Conservation (phyloP, 1,140 invertebrate species). For the Trachymyrmex cornetzi region DNA sequence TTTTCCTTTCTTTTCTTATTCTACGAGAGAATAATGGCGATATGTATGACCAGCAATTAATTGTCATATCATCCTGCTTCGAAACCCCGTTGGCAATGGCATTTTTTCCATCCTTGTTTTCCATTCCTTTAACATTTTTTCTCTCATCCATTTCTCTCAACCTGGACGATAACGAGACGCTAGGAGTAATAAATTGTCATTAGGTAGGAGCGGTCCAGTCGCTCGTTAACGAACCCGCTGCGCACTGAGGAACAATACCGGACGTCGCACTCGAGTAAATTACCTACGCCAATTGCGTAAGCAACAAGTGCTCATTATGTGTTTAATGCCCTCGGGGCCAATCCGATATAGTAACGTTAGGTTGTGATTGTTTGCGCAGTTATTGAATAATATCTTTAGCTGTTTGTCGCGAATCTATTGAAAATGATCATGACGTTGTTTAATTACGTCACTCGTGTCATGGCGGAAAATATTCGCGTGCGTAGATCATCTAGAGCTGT, state of each 20-base stretch:
- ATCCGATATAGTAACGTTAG: slow-evolving; percentile 32
- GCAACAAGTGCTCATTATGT: slow-evolving; percentile 72
- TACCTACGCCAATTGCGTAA: slow-evolving; percentile 59
- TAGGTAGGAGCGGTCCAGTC: background rate
- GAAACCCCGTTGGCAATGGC: background rate
- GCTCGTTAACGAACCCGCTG: slow-evolving; percentile 64
- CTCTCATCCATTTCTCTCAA: slow-evolving; percentile 11
- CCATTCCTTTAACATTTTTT: slow-evolving; percentile 25
- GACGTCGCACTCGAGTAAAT: slow-evolving; percentile 58
- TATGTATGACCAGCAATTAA: slow-evolving; percentile 55
- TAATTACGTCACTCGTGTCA: slow-evolving; percentile 7
- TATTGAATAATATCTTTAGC: slow-evolving; percentile 33
- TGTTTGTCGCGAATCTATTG: slow-evolving; percentile 22
- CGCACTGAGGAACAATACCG: slow-evolving; percentile 38
- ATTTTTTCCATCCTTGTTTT: background rate
- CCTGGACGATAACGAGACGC: slow-evolving; percentile 37
- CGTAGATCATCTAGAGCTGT: background rate
- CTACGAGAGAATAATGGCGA: slow-evolving; percentile 15
- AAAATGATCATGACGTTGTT: slow-evolving; percentile 6
- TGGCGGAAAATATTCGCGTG: background rate
- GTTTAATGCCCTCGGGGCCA: slow-evolving; percentile 33
- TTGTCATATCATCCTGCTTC: slow-evolving; percentile 25
- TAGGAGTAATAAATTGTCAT: slow-evolving; percentile 56
- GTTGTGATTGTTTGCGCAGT: slow-evolving; percentile 33
- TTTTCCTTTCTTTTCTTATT: slow-evolving; percentile 3